These are phyloP conservation scores for Xestoiulus laeticollis DNA, from an alignment of 2,888 invertebrate genomes.

Conservation along the genomic window DNA sequence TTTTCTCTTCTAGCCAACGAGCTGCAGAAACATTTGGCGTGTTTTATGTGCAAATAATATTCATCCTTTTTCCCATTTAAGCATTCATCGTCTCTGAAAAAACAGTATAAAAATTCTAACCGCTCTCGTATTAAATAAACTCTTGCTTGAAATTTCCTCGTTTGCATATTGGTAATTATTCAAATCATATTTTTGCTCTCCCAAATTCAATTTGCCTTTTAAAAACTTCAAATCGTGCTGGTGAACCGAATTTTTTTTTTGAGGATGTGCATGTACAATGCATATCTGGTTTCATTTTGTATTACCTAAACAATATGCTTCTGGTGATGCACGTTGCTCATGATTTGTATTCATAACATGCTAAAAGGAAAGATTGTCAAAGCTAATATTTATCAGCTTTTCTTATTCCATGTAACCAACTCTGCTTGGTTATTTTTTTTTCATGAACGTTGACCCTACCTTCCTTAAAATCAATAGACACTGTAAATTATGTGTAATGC, in stretches of 20 bases:
- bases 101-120: neutral
- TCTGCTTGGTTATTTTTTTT: neutral
- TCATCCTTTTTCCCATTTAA: neutral
- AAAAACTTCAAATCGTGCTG: neutral
- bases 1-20: neutral
- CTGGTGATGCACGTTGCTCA: neutral
- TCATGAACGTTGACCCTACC: neutral
- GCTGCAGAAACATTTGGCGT: constrained; percentile 18
- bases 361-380: neutral
- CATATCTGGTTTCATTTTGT: neutral
- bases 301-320: neutral
- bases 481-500: neutral
- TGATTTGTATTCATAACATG: constrained; percentile 10
- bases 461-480: neutral
- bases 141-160: neutral
- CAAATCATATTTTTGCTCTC: neutral
- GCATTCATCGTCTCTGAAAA: neutral
- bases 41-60: constrained; percentile 20
- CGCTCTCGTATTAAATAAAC: neutral
- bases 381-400: neutral
- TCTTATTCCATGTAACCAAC: neutral
- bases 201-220: neutral
- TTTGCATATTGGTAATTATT: constrained; percentile 12
- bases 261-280: too few species aligned
- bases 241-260: neutral